These are phyloP conservation scores for Pseudochirops corinnae DNA, from an alignment of 2,797 vertebrate genomes.

Conservation along the genomic window DNA sequence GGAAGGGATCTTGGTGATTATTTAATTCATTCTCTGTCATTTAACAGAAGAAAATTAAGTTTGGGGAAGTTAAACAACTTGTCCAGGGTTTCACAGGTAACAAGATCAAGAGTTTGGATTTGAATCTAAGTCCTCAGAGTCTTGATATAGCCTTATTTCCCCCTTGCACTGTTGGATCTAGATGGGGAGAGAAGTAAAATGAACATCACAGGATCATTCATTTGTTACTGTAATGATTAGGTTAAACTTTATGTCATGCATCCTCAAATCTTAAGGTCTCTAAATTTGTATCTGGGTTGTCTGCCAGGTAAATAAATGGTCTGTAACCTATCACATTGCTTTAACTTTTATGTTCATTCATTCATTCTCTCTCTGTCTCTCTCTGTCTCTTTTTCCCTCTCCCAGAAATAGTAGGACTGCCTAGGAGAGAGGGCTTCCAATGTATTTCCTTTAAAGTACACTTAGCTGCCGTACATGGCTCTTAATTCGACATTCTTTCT, in stretches of 20 bases:
- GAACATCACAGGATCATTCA: neutral
- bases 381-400: slow-evolving; percentile 51
- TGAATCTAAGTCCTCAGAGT: neutral
- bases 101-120: neutral
- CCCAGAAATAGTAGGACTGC: slow-evolving; percentile 56
- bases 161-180: neutral
- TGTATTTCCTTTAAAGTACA: slow-evolving; percentile 70
- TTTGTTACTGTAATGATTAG: neutral
- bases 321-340: slow-evolving; percentile 58
- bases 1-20: neutral
- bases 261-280: slow-evolving; percentile 6
- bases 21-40: neutral
- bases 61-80: neutral
- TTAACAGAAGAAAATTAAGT: neutral
- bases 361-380: neutral
- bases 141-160: neutral
- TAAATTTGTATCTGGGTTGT: slow-evolving; percentile 36
- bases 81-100: neutral
- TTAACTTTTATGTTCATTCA: slow-evolving; percentile 44
- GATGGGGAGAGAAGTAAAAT: neutral
- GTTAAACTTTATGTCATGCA: neutral
- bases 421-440: slow-evolving; percentile 61
- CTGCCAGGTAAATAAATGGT: slow-evolving; percentile 72
- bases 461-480: slow-evolving; percentile 70
- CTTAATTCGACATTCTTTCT: slow-evolving; percentile 77